Conservation (phyloP, 1,140 invertebrate genomes). For the Cotesia vestalis region DNA sequence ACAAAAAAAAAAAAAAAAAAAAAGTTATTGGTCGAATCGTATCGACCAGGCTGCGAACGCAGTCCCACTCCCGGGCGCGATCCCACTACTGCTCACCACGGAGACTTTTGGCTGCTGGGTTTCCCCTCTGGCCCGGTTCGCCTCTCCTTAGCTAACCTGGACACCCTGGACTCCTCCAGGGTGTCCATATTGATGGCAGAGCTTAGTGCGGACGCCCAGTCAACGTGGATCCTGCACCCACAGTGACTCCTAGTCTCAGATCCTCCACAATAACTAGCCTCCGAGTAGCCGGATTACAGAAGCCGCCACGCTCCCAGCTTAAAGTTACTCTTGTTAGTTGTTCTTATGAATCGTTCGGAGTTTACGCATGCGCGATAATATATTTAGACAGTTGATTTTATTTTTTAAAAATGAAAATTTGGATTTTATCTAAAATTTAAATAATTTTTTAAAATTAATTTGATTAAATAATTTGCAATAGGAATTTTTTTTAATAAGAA, state of each 20-base stretch:
- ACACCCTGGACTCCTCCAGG: slow-evolving; percentile 78
- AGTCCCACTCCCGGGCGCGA: slow-evolving; percentile 92
- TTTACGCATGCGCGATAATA: not conserved
- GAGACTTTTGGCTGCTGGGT: slow-evolving; percentile 96
- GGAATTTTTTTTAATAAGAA: no score
- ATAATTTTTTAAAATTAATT: no score
- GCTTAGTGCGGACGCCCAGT: slow-evolving; percentile 88
- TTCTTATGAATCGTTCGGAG: slow-evolving; percentile 39
- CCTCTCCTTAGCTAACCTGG: slow-evolving; percentile 95
- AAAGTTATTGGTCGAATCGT: slow-evolving; percentile 85
- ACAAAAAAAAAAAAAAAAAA: slow-evolving; percentile 62
- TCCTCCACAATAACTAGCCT: slow-evolving; percentile 85
- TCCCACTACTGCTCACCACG: slow-evolving; percentile 97
- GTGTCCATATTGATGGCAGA: slow-evolving; percentile 90
- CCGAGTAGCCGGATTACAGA: slow-evolving; percentile 94
- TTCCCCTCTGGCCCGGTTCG: slow-evolving; percentile 96
- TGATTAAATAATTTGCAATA: no score
- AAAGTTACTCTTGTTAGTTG: slow-evolving; percentile 38
- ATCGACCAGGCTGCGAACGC: slow-evolving; percentile 83
- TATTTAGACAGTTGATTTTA: no score
- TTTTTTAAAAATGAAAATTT: no score
- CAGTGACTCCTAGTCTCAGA: slow-evolving; percentile 84
- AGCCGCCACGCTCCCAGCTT: slow-evolving; percentile 88
- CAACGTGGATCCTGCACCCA: slow-evolving; percentile 74
- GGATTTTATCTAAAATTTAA: no score